phyloP scores from a whole-genome alignment of 2,888 invertebrate species.

The Pardosa pseudoannulata region DNA sequence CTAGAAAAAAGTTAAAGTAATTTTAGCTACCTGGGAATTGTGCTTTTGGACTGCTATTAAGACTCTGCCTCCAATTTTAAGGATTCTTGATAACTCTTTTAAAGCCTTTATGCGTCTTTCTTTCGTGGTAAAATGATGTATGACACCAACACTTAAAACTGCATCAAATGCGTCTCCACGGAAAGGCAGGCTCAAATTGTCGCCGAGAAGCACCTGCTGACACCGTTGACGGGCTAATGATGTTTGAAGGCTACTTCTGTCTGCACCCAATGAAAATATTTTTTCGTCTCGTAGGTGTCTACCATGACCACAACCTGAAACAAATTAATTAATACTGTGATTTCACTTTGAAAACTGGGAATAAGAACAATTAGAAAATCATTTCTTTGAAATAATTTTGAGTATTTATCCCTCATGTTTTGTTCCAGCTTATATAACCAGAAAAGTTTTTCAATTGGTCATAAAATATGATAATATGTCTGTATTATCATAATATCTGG shows the following conservation, averaged over 20 bases:
- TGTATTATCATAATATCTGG: no score
- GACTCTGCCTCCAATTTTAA: slow-evolving; percentile 91
- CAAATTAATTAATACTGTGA: no score
- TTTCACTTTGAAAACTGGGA: no score
- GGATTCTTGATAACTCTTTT: slow-evolving; percentile 89
- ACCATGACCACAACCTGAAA: slow-evolving; percentile 81
- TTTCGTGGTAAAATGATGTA: slow-evolving; percentile 97
- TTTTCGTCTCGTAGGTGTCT: slow-evolving; percentile 93
- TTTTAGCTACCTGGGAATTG: background rate
- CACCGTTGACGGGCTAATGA: background rate
- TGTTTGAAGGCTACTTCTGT: slow-evolving; percentile 80
- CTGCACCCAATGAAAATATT: slow-evolving; percentile 91
- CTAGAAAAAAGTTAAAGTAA: no score
- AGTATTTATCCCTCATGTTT: no score
- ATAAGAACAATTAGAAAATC: no score
- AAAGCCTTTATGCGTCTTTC: slow-evolving; percentile 93
- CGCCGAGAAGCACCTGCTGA: slow-evolving; percentile 71
- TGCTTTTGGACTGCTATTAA: slow-evolving; percentile 88
- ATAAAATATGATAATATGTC: no score
- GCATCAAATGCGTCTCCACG: slow-evolving; percentile 95
- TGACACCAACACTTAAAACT: slow-evolving; percentile 95
- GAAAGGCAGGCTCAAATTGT: slow-evolving; percentile 86
- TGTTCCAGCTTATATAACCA: no score
- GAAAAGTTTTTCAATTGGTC: no score
- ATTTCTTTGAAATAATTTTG: no score